A percentile compares a stretch with the other conserved stretches of the same genome.
Conservation (phyloP, 2,113 vertebrate species). For the Ceratotherium simum region DNA sequence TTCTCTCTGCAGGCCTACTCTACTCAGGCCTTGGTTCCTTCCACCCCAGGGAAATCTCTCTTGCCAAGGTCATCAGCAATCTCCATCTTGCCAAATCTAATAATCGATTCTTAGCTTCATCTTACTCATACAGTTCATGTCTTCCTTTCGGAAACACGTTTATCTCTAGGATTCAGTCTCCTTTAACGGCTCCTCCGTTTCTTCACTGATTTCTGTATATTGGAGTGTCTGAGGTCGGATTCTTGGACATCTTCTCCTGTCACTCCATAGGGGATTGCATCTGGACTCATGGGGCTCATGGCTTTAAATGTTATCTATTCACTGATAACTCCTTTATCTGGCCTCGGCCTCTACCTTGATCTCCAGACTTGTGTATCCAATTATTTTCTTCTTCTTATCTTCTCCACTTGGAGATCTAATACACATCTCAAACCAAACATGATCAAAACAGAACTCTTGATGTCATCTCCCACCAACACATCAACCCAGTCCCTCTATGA, state of each 20-base stretch:
- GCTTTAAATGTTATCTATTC: background rate
- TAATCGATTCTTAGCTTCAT: background rate
- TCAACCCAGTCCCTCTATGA: background rate
- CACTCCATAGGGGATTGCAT: background rate
- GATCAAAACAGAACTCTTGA: background rate
- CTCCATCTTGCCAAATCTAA: background rate
- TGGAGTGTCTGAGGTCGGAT: background rate
- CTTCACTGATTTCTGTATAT: background rate
- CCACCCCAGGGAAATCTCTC: background rate
- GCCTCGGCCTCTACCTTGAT: background rate
- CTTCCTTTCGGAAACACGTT: background rate
- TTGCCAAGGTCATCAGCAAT: background rate
- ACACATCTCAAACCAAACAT: background rate
- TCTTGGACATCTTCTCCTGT: background rate
- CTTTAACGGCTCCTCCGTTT: background rate
- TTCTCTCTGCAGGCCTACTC: background rate
- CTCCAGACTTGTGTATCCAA: background rate
- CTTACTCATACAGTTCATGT: background rate
- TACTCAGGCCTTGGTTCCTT: background rate
- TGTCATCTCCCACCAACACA: background rate
- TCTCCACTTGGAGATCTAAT: background rate
- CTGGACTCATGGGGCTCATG: background rate
- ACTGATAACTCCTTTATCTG: background rate
- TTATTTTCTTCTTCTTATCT: background rate
- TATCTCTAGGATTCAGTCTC: background rate